Evolutionary conservation across 2,797 vertebrate genomes (phyloP).

Genomic region (Ctenochaetus hawaiiensis): DNA sequence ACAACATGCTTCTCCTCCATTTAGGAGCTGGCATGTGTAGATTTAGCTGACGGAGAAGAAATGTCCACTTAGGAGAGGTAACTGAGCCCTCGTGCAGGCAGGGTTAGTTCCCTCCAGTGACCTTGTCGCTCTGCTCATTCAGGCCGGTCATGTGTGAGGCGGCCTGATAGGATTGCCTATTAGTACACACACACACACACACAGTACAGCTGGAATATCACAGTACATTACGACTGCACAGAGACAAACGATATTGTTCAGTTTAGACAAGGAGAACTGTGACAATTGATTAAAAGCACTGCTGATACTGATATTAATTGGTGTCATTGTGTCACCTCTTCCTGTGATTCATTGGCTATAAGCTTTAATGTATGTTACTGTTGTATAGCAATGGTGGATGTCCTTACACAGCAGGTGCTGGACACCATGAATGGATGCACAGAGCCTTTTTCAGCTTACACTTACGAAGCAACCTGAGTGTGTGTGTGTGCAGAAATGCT

Average conservation of each 20-base stretch:
- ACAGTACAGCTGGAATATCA: constrained; percentile 29
- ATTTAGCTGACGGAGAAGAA: constrained; percentile 72
- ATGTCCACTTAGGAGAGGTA: constrained; percentile 62
- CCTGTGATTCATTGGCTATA: constrained; percentile 8
- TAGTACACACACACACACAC: constrained; percentile 6
- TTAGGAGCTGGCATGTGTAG: constrained; percentile 35
- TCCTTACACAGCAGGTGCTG: constrained; percentile 5
- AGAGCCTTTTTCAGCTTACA: neutral
- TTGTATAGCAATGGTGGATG: neutral
- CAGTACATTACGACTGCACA: constrained; percentile 8
- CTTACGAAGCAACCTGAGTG: neutral
- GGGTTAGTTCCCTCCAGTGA: constrained; percentile 50
- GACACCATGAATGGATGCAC: neutral
- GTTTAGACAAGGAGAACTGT: constrained; percentile 44
- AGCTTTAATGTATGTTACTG: constrained; percentile 16
- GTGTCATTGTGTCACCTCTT: constrained; percentile 32
- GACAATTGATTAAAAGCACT: constrained; percentile 28
- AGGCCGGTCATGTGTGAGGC: constrained; percentile 40
- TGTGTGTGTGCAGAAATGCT: constrained; percentile 17
- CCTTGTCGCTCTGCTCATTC: constrained; percentile 61
- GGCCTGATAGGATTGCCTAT: constrained; percentile 37
- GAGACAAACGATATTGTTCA: constrained; percentile 33
- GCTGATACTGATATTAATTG: constrained; percentile 25
- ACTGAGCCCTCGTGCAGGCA: constrained; percentile 54
- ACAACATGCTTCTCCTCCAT: constrained; percentile 41